A percentile compares a stretch with the other conserved stretches of the same genome.
phyloP scores from a whole-genome alignment of 2,113 vertebrate species.

The Galemys pyrenaicus region DNA sequence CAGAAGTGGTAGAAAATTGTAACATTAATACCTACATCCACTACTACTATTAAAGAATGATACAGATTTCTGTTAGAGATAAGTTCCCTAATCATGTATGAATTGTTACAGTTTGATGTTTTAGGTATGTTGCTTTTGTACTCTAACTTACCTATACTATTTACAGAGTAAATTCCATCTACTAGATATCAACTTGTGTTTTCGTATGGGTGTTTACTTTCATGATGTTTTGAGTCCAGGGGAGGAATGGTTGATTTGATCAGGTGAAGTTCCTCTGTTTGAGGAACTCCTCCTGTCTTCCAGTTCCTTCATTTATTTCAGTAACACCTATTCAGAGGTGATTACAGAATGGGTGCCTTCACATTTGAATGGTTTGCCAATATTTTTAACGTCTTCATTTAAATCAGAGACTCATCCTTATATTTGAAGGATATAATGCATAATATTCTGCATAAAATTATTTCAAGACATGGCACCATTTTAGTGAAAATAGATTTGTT shows the following conservation, averaged over 20 bases:
- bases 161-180: not conserved
- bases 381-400: not conserved
- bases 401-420: not conserved
- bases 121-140: not conserved
- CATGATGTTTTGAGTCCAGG: not conserved
- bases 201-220: not conserved
- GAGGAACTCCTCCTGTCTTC: not conserved
- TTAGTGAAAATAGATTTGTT: constrained; percentile 46
- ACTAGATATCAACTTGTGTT: not conserved
- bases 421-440: not conserved
- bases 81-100: not conserved
- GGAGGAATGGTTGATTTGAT: not conserved
- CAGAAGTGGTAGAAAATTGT: not conserved
- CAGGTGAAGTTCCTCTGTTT: not conserved
- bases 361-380: not conserved
- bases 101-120: not conserved
- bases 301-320: not conserved
- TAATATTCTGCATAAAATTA: constrained; percentile 51
- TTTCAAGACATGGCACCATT: not conserved
- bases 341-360: not conserved
- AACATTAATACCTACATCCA: not conserved
- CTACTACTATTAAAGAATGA: not conserved
- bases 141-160: not conserved
- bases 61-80: not conserved
- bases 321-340: not conserved